Percentiles rank a stretch among this genome's conserved stretches.
These are phyloP conservation scores for Lanius ludovicianus DNA, from an alignment of 2,113 vertebrate species.

Conservation along the genomic window DNA sequence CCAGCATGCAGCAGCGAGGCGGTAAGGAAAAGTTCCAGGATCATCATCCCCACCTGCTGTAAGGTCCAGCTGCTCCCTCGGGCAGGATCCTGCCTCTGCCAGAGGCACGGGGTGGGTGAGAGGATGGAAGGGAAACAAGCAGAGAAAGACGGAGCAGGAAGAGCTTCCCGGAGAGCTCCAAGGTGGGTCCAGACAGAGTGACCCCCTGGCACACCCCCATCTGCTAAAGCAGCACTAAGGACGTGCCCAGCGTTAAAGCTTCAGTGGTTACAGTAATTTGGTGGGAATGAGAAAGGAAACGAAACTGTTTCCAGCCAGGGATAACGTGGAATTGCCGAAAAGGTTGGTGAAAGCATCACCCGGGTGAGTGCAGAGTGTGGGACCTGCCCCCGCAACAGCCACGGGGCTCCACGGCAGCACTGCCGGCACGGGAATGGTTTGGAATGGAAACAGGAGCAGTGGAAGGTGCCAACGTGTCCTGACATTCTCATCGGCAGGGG, in stretches of 20 bases:
- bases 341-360: background rate
- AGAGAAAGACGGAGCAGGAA: background rate
- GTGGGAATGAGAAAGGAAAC: background rate
- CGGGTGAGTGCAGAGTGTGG: accelerated
- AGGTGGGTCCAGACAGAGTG: background rate
- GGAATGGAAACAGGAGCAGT: accelerated
- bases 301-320: accelerated
- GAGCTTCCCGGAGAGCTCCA: background rate
- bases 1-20: background rate
- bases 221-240: accelerated
- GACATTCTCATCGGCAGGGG: background rate
- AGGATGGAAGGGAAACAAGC: background rate
- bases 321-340: accelerated
- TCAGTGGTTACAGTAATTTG: accelerated
- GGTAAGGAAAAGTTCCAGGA: constrained; percentile 18
- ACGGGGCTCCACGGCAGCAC: background rate
- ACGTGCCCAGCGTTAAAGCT: background rate
- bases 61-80: background rate
- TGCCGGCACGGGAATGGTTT: accelerated
- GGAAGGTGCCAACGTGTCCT: accelerated
- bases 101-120: background rate
- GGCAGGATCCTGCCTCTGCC: background rate
- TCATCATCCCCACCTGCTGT: accelerated
- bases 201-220: background rate
- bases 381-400: accelerated